These are phyloP conservation scores for Drosophila mauritiana DNA, from an alignment of 1,140 invertebrate species.

Conservation along the genomic window DNA sequence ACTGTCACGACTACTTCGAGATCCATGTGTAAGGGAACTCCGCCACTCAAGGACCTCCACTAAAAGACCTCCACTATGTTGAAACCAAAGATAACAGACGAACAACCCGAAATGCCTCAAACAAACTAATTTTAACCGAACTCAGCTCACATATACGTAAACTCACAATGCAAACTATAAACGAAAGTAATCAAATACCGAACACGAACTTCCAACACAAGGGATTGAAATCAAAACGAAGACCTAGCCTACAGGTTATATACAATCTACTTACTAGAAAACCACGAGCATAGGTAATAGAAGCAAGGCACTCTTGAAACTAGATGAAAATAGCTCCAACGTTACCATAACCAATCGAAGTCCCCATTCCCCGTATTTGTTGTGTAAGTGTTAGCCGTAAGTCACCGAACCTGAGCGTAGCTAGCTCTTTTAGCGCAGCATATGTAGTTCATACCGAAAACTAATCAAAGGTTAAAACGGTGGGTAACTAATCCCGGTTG, in stretches of 20 bases:
- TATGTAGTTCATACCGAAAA: conserved; percentile 27
- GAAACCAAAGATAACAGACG: conserved; percentile 61
- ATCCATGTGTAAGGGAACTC: conserved; percentile 75
- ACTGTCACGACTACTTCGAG: conserved; percentile 84
- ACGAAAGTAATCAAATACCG: conserved; percentile 33
- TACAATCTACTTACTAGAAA: conserved; percentile 13
- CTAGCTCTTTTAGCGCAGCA: conserved; percentile 34
- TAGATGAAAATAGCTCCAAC: neutral
- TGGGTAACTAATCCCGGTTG: neutral
- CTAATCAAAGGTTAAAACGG: conserved; percentile 22
- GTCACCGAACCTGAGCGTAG: conserved; percentile 26
- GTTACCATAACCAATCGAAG: neutral
- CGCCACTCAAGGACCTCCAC: neutral
- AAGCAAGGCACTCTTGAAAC: conserved; percentile 8
- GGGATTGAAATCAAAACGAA: conserved; percentile 67
- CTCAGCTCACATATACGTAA: conserved; percentile 77
- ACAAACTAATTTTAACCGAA: conserved; percentile 62
- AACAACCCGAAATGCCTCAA: conserved; percentile 72
- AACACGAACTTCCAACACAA: conserved; percentile 63
- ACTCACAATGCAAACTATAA: conserved; percentile 45
- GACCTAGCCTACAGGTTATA: conserved; percentile 38
- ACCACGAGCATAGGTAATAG: neutral
- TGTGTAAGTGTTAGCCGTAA: conserved; percentile 48
- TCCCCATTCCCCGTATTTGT: conserved; percentile 5
- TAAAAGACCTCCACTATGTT: conserved; percentile 13